phyloP scores from a whole-genome alignment of 2,888 invertebrate genomes.

The Rhodophaea formosa region DNA sequence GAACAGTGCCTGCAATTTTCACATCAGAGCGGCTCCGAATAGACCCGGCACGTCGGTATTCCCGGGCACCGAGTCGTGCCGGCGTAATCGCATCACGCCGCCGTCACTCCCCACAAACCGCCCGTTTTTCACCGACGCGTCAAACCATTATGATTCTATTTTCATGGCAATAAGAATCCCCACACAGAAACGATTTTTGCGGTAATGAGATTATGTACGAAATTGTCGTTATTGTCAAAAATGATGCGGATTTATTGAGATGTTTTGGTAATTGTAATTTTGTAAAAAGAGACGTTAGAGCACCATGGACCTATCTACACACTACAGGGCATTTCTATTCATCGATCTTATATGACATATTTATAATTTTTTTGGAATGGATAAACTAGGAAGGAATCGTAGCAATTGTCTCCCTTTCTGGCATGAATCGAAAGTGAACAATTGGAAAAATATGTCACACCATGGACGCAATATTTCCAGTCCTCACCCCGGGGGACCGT shows the following conservation, averaged over 20 bases:
- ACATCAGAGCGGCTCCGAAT: conserved; percentile 70
- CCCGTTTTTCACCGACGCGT: conserved; percentile 70
- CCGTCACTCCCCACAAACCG: conserved; percentile 39
- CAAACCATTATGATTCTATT: conserved; percentile 76
- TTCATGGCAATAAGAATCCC: conserved; percentile 64
- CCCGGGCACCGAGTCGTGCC: conserved; percentile 83
- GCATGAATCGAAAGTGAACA: no score
- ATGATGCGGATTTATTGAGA: conserved; percentile 27
- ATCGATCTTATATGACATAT: no score
- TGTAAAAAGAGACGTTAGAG: conserved; percentile 10
- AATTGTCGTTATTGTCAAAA: conserved; percentile 39
- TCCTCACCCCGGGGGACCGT: no score
- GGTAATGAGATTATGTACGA: conserved; percentile 61
- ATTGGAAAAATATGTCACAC: no score
- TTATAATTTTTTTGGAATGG: no score
- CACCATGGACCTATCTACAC: conserved; percentile 1
- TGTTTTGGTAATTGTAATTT: conserved; percentile 12
- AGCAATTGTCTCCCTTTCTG: no score
- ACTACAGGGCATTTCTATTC: no score
- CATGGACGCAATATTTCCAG: no score
- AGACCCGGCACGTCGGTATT: conserved; percentile 70
- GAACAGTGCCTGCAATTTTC: conserved; percentile 76
- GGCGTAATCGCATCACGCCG: conserved; percentile 85
- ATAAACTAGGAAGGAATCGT: no score
- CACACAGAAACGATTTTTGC: conserved; percentile 47